phyloP scores from a whole-genome alignment of 2,113 vertebrate genomes.

The Lasiurus borealis region DNA sequence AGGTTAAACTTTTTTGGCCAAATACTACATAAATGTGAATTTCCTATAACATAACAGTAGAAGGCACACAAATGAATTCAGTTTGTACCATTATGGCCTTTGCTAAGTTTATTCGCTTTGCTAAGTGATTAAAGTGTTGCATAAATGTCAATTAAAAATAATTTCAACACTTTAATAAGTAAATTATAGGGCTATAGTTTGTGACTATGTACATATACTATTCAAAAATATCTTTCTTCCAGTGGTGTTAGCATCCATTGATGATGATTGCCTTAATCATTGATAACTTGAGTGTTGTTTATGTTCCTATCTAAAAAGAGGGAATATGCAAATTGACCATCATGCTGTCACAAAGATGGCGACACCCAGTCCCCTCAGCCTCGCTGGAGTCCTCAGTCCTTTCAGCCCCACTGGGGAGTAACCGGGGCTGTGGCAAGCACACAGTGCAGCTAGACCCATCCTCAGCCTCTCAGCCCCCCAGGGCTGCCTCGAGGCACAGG shows the following conservation, averaged over 20 bases:
- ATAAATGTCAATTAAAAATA: neutral
- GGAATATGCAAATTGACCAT: too few relatives aligned
- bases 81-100: neutral
- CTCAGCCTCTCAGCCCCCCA: too few relatives aligned
- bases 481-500: too few relatives aligned
- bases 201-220: too few relatives aligned
- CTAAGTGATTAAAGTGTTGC: neutral
- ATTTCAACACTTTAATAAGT: neutral
- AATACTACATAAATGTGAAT: neutral
- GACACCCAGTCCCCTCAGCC: too few relatives aligned
- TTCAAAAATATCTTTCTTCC: neutral
- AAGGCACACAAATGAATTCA: neutral
- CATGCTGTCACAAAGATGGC: too few relatives aligned
- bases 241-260: neutral
- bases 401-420: too few relatives aligned
- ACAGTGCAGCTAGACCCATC: too few relatives aligned
- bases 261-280: neutral
- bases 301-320: neutral
- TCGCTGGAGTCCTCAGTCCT: too few relatives aligned
- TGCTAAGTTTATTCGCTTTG: neutral
- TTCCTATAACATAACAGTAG: neutral
- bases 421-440: too few relatives aligned
- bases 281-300: neutral
- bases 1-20: neutral
- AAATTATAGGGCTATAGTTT: neutral